phyloP scores from a whole-genome alignment of 2,113 vertebrate species.

The Thoracochromis brauschi region DNA sequence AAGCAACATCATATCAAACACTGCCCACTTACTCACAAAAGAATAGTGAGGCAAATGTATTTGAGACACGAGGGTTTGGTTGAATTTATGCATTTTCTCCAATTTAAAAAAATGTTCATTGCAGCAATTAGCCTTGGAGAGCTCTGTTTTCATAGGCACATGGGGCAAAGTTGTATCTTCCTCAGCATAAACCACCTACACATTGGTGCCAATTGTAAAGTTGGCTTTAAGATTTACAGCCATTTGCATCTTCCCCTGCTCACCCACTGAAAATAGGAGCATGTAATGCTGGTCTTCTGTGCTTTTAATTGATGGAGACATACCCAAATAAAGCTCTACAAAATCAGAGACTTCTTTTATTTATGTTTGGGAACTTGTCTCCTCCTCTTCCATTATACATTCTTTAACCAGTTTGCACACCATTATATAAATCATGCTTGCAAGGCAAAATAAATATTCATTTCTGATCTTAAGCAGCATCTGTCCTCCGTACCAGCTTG shows the following conservation, averaged over 20 bases:
- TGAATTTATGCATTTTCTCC: background rate
- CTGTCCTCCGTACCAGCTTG: background rate
- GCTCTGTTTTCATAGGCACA: background rate
- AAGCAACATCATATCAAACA: background rate
- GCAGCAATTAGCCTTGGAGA: background rate
- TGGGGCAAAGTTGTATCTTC: background rate
- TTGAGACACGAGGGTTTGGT: background rate
- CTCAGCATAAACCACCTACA: background rate
- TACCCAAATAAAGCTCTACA: background rate
- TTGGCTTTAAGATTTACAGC: background rate
- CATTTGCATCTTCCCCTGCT: background rate
- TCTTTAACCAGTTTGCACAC: background rate
- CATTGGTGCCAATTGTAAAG: background rate
- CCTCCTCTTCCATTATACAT: background rate
- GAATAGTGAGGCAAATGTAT: background rate
- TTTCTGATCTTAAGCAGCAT: background rate
- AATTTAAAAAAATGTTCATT: background rate
- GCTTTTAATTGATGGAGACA: background rate
- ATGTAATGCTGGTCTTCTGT: fast-evolving
- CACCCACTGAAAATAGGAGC: background rate
- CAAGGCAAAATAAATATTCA: slow-evolving; percentile 1
- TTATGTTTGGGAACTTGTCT: background rate
- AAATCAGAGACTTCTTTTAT: background rate
- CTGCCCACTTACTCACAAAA: background rate
- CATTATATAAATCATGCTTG: background rate